A percentile compares a stretch with the other conserved stretches of the same genome.
phyloP scores from a whole-genome alignment of 2,797 vertebrate genomes.

The Alca torda region DNA sequence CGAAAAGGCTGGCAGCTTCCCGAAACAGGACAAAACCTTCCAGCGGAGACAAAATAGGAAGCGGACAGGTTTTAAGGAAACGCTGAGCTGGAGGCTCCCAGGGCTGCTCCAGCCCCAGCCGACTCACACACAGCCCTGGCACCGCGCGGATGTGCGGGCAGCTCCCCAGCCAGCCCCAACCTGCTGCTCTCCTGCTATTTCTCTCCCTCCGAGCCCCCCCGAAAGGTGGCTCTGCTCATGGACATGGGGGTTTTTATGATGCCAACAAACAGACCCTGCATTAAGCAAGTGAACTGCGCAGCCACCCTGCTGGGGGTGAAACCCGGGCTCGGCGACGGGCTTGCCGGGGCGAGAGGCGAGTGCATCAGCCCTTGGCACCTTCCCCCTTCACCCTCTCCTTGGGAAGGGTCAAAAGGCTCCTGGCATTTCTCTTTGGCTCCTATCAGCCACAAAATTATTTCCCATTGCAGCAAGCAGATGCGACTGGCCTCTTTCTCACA shows the following conservation, averaged over 20 bases:
- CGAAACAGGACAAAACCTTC: neutral
- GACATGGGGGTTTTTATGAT: fast-evolving
- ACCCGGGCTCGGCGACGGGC: neutral
- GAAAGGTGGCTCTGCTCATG: neutral
- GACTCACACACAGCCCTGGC: neutral
- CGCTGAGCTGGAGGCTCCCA: fast-evolving
- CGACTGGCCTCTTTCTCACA: neutral
- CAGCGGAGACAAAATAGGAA: neutral
- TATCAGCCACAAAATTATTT: neutral
- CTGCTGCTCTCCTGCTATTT: neutral
- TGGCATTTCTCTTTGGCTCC: neutral
- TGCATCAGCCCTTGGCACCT: neutral
- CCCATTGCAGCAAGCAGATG: neutral
- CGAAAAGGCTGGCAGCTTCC: neutral
- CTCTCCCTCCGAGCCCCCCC: neutral
- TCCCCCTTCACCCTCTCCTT: neutral
- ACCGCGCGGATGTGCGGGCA: fast-evolving
- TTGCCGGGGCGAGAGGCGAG: neutral
- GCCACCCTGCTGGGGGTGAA: neutral
- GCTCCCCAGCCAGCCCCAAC: neutral
- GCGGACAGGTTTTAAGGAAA: neutral
- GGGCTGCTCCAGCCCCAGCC: neutral
- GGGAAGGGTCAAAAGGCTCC: neutral
- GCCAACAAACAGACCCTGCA: neutral
- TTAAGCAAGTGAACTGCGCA: neutral